A percentile compares a stretch with the other conserved stretches of the same genome.
Conservation (phyloP, 2,113 vertebrate genomes). For the Albula glossodonta region DNA sequence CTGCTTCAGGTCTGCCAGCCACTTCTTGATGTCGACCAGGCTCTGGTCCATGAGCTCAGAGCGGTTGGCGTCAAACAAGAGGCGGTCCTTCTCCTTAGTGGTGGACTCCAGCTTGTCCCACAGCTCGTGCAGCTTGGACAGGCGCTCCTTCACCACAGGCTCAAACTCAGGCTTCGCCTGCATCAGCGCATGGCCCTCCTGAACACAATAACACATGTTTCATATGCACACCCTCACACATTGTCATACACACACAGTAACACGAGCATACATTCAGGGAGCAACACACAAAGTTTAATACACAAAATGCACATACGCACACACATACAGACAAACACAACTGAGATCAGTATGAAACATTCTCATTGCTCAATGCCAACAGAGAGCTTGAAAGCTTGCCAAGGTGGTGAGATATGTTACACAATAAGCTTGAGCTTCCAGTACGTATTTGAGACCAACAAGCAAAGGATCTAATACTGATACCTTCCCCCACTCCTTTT, state of each 20-base stretch:
- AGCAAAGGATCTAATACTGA: background rate
- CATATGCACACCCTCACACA: no score
- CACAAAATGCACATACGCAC: background rate
- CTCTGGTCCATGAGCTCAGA: slow-evolving; percentile 82
- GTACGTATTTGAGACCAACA: background rate
- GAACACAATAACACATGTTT: slow-evolving; percentile 3
- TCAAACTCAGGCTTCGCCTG: slow-evolving; percentile 77
- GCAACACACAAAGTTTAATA: background rate
- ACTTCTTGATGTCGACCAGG: slow-evolving; percentile 79
- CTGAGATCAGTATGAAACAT: background rate
- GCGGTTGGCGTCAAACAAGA: slow-evolving; percentile 84
- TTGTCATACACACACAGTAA: no score
- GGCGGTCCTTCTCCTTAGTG: slow-evolving; percentile 77
- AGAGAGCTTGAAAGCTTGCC: background rate
- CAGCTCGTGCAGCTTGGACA: slow-evolving; percentile 73
- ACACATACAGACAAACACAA: background rate
- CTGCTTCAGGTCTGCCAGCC: slow-evolving; percentile 77
- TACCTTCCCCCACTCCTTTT: background rate
- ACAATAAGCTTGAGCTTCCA: background rate
- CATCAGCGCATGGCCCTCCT: slow-evolving; percentile 85
- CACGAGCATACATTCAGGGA: no score
- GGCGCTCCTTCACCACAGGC: slow-evolving; percentile 64
- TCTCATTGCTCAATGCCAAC: background rate
- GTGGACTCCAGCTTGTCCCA: slow-evolving; percentile 80
- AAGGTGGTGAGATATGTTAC: background rate